These are phyloP conservation scores for Tetranychus urticae DNA, from an alignment of 1,140 invertebrate genomes.

Conservation along the genomic window DNA sequence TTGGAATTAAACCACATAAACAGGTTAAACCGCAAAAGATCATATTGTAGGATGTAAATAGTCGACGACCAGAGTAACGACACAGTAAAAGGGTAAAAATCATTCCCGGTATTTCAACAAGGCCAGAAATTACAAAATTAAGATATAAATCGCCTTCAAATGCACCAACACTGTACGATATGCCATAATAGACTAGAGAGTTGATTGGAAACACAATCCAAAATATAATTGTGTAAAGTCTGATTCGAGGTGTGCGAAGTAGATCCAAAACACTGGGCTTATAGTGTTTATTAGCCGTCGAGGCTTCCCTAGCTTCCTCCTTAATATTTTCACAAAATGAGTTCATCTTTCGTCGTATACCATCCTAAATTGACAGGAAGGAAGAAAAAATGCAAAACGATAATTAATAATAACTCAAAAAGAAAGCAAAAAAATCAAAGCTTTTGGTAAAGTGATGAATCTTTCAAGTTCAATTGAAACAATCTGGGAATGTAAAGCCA, in stretches of 20 bases:
- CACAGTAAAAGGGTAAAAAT: slow-evolving; percentile 31
- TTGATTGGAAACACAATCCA: slow-evolving; percentile 19
- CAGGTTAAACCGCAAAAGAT: neutral
- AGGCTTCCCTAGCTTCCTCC: neutral
- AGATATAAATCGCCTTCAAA: slow-evolving; percentile 40
- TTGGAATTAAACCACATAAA: neutral
- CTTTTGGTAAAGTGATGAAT: too few species aligned
- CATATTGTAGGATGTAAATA: neutral
- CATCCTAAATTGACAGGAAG: neutral
- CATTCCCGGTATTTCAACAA: slow-evolving; percentile 51
- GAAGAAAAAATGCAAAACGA: neutral
- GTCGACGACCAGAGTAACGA: neutral
- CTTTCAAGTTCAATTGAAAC: too few species aligned
- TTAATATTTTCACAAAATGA: neutral
- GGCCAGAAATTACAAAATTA: slow-evolving; percentile 45
- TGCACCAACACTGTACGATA: slow-evolving; percentile 49
- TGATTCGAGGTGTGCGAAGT: neutral
- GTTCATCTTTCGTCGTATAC: neutral
- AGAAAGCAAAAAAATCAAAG: neutral
- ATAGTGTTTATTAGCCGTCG: neutral
- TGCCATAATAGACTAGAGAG: slow-evolving; percentile 50
- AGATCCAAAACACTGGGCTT: neutral
- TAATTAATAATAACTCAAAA: neutral
- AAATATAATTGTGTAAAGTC: neutral
- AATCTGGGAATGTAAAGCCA: too few species aligned